These are phyloP conservation scores for Lamellibrachia satsuma DNA, from an alignment of 2,888 invertebrate species.

Conservation along the genomic window DNA sequence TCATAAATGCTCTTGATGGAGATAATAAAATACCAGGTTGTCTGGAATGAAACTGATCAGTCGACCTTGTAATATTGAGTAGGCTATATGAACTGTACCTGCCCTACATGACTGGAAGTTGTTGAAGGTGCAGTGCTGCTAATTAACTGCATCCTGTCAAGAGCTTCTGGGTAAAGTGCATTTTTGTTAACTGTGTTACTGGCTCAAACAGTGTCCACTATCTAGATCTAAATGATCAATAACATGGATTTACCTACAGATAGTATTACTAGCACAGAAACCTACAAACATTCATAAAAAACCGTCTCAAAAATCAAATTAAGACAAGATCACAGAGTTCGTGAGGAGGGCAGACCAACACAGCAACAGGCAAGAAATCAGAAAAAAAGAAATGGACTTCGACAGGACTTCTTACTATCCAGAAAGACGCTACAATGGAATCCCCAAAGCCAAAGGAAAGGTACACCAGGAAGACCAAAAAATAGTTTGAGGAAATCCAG, in stretches of 20 bases:
- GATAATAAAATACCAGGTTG: not conserved
- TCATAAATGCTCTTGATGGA: not conserved
- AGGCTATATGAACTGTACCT: not conserved
- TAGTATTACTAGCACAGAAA: no score
- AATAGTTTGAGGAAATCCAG: no score
- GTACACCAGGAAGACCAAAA: no score
- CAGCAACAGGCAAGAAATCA: no score
- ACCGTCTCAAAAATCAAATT: no score
- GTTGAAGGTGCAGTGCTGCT: not conserved
- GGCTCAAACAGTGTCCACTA: not conserved
- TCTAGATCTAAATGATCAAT: not conserved
- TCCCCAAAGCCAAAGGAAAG: no score
- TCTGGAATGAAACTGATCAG: not conserved
- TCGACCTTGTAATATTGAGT: not conserved
- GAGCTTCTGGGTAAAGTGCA: not conserved
- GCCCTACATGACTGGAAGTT: not conserved
- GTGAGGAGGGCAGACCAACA: no score
- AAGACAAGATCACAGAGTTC: no score
- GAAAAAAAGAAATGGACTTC: no score
- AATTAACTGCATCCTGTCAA: not conserved
- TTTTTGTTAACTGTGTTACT: not conserved
- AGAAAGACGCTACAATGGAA: no score
- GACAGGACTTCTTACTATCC: no score
- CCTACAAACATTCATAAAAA: no score
- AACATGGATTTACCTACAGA: not conserved